A percentile compares a stretch with the other conserved stretches of the same genome.
phyloP scores from a whole-genome alignment of 2,797 vertebrate species.

The Saguinus oedipus region DNA sequence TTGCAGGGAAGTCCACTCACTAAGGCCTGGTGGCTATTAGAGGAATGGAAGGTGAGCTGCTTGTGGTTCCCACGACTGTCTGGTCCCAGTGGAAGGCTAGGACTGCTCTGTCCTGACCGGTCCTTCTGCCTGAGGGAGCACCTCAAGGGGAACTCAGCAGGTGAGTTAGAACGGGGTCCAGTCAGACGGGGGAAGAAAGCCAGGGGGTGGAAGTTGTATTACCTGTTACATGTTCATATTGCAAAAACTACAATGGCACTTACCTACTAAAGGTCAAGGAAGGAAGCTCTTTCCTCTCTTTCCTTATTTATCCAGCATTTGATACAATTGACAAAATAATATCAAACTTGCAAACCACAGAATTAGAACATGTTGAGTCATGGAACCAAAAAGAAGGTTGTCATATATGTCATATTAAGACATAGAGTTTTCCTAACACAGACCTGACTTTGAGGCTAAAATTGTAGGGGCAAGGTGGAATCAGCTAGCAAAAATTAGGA shows the following conservation, averaged over 20 bases:
- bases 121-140: neutral
- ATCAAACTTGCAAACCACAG: neutral
- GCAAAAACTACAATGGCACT: accelerated
- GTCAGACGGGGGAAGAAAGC: accelerated
- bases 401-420: accelerated
- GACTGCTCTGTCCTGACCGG: neutral
- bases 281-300: neutral
- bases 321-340: neutral
- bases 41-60: accelerated
- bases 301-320: neutral
- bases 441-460: accelerated
- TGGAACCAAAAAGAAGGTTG: too few relatives aligned
- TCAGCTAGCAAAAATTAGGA: neutral
- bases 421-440: accelerated
- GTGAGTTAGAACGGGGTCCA: accelerated
- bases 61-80: accelerated
- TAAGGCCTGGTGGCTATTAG: neutral
- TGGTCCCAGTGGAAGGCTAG: accelerated
- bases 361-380: accelerated
- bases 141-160: too few relatives aligned
- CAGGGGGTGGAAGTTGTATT: too few relatives aligned
- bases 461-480: neutral
- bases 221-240: accelerated
- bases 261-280: accelerated
- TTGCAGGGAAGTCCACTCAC: neutral